Evolutionary conservation across 2,797 vertebrate species (phyloP).

Genomic region (Takifugu ocellatus): DNA sequence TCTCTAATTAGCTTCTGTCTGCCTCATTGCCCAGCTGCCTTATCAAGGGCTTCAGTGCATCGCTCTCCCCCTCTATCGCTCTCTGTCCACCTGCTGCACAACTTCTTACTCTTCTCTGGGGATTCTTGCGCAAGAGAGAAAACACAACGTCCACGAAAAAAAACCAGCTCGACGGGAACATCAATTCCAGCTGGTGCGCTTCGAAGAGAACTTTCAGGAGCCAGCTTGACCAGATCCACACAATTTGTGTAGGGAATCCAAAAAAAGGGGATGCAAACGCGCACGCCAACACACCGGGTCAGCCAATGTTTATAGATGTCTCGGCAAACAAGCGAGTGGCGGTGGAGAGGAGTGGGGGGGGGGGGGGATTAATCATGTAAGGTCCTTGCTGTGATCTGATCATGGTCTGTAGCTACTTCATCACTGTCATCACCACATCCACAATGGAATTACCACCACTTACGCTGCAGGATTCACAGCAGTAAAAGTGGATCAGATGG

Average conservation of each 20-base stretch:
- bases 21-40: slow-evolving; percentile 79
- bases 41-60: slow-evolving; percentile 67
- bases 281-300: slow-evolving; percentile 9
- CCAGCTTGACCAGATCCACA: slow-evolving; percentile 16
- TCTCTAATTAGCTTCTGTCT: slow-evolving; percentile 79
- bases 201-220: slow-evolving; percentile 24
- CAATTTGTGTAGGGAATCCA: slow-evolving; percentile 26
- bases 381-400: slow-evolving; percentile 67
- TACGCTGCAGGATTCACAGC: slow-evolving; percentile 37
- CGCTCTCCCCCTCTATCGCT: slow-evolving; percentile 60
- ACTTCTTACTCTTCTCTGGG: slow-evolving; percentile 36
- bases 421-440: slow-evolving; percentile 75
- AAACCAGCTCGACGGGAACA: slow-evolving; percentile 31
- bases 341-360: slow-evolving; percentile 29
- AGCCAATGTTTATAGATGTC: slow-evolving; percentile 48
- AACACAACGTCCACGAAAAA: slow-evolving; percentile 15
- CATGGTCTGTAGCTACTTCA: slow-evolving; percentile 67
- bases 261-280: slow-evolving; percentile 10
- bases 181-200: slow-evolving; percentile 31
- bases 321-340: slow-evolving; percentile 52
- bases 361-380: slow-evolving; percentile 71
- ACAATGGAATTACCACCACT: slow-evolving; percentile 68
- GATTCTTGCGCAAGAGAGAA: slow-evolving; percentile 28
- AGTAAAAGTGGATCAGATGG: slow-evolving; percentile 10
- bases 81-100: slow-evolving; percentile 68